A percentile compares a stretch with the other conserved stretches of the same genome.
Evolutionary conservation across 1,140 invertebrate genomes (phyloP).

Genomic region (Drosophila gunungcola): DNA sequence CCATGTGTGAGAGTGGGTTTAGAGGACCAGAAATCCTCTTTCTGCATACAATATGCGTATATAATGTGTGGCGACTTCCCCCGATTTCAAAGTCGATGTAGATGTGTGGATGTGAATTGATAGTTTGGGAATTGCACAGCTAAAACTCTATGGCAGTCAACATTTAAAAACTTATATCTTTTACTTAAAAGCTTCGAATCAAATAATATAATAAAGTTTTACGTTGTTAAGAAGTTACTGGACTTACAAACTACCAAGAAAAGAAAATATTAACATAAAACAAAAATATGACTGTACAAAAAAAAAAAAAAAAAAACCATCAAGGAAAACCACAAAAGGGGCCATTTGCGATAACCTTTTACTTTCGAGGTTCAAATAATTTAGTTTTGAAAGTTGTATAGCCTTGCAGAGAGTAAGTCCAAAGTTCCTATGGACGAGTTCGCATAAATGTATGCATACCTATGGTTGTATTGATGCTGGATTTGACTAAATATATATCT

Average conservation of each 20-base stretch:
- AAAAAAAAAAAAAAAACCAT: not conserved
- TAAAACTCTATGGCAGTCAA: slow-evolving; percentile 33
- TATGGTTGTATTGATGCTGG: too few species aligned
- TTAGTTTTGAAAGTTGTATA: too few species aligned
- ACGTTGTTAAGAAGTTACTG: not conserved
- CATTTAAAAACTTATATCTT: slow-evolving; percentile 9
- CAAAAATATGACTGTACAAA: not conserved
- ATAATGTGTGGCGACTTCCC: slow-evolving; percentile 4
- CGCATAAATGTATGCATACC: too few species aligned
- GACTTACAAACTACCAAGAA: not conserved
- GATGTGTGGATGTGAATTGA: slow-evolving; percentile 17
- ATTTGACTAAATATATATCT: not conserved
- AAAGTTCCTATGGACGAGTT: too few species aligned
- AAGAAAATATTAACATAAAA: not conserved
- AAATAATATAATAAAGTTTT: not conserved
- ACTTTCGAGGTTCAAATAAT: too few species aligned
- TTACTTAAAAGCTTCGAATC: not conserved
- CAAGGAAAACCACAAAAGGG: not conserved
- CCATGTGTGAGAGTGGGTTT: slow-evolving; percentile 6
- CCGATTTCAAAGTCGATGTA: slow-evolving; percentile 4
- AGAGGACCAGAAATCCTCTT: not conserved
- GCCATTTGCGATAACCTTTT: too few species aligned
- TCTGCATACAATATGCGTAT: not conserved
- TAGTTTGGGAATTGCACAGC: slow-evolving; percentile 24
- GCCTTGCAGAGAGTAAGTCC: too few species aligned